phyloP scores from a whole-genome alignment of 2,888 invertebrate species.

The Drosophila subsilvestris region DNA sequence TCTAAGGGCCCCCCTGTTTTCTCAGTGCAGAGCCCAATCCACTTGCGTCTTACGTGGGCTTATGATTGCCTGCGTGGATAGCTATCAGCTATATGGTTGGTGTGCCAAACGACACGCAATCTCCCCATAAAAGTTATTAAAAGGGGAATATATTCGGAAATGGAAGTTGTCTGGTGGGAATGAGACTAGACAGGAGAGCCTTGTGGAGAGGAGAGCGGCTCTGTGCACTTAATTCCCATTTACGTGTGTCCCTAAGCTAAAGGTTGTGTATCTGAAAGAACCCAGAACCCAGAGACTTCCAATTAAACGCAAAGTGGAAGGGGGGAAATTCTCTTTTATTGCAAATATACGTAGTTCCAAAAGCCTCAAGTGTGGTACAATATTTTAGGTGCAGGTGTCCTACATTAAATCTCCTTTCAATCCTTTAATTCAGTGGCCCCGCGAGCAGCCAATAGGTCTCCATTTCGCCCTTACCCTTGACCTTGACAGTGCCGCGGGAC shows the following conservation, averaged over 20 bases:
- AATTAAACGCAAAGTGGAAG: constrained; percentile 2
- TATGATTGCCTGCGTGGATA: constrained; percentile 16
- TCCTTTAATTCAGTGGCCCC: constrained; percentile 83
- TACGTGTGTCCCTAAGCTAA: not conserved
- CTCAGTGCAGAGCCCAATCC: not conserved
- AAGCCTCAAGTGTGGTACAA: constrained; percentile 27
- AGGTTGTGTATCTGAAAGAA: not conserved
- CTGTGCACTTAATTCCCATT: not conserved
- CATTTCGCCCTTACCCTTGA: constrained; percentile 96
- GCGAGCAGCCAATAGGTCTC: constrained; percentile 91
- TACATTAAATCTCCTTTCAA: constrained; percentile 3
- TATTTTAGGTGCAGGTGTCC: constrained; percentile 42
- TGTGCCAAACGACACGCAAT: constrained; percentile 54
- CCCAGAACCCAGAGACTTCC: not conserved
- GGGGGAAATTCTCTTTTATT: constrained; percentile 47
- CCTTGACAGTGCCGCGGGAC: constrained; percentile 89
- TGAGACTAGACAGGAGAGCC: not conserved
- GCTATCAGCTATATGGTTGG: constrained; percentile 10
- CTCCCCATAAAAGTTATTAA: constrained; percentile 59
- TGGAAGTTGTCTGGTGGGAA: constrained; percentile 12
- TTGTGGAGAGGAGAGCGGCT: constrained; percentile 12
- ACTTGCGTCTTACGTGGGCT: constrained; percentile 13
- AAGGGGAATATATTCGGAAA: constrained; percentile 45
- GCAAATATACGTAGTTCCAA: constrained; percentile 6
- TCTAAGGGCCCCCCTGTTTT: not conserved